Conservation (phyloP, 2,113 vertebrate species). For the Potamarius usumacintae region DNA sequence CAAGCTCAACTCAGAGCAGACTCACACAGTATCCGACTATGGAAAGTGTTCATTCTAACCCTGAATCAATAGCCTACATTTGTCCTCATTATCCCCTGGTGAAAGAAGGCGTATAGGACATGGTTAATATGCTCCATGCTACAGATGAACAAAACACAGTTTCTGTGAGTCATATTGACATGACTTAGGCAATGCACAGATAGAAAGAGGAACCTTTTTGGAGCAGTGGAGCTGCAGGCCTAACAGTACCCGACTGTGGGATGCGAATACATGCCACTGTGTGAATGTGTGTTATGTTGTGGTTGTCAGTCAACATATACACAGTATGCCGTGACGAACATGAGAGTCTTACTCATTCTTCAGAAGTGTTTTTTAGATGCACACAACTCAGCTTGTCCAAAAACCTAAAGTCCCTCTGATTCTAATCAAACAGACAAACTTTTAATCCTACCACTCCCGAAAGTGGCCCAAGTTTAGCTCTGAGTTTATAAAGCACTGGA, state of each 20-base stretch:
- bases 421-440: neutral
- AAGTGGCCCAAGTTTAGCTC: neutral
- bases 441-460: neutral
- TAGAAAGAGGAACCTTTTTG: slow-evolving; percentile 76
- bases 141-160: slow-evolving; percentile 58
- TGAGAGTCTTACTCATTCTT: slow-evolving; percentile 31
- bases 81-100: slow-evolving; percentile 1
- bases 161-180: slow-evolving; percentile 74
- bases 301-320: slow-evolving; percentile 15
- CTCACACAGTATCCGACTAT: slow-evolving; percentile 1
- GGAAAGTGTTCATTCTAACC: neutral
- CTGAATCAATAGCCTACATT: slow-evolving; percentile 22
- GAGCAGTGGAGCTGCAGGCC: slow-evolving; percentile 59
- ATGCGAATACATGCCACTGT: slow-evolving; percentile 48
- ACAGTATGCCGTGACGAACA: neutral
- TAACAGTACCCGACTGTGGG: slow-evolving; percentile 35
- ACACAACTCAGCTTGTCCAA: neutral
- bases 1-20: slow-evolving; percentile 2
- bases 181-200: slow-evolving; percentile 75
- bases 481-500: neutral
- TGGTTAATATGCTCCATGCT: slow-evolving; percentile 50
- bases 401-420: neutral
- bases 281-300: slow-evolving; percentile 48
- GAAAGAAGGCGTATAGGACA: neutral
- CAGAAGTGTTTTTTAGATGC: neutral